Evolutionary conservation across 2,113 vertebrate species (phyloP).

Genomic region (Antechinus stuartii): DNA sequence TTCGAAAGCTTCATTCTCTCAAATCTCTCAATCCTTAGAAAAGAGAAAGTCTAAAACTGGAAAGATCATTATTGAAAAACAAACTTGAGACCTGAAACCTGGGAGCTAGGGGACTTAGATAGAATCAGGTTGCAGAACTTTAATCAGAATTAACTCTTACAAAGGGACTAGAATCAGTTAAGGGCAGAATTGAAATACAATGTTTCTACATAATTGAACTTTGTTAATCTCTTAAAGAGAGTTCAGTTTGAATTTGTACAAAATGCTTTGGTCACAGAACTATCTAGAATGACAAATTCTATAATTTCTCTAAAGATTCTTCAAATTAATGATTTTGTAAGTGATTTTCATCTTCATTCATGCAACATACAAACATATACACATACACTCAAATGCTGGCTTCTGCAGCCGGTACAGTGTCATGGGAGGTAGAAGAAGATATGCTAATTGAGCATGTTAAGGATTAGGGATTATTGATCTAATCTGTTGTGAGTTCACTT

Average conservation of each 20-base stretch:
- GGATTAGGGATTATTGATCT: not conserved
- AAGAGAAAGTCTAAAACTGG: not conserved
- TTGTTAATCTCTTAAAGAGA: not conserved
- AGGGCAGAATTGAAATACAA: not conserved
- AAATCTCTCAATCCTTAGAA: conserved; percentile 44
- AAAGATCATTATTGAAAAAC: not conserved
- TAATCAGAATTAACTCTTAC: not conserved
- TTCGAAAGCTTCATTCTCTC: not conserved
- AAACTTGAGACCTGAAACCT: not conserved
- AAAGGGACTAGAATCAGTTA: not conserved
- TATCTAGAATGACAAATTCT: conserved; percentile 16
- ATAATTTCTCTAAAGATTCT: not conserved
- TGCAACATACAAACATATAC: not conserved
- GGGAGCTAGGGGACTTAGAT: not conserved
- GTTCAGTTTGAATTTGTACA: not conserved
- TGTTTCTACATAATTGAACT: not conserved
- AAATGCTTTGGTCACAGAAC: not conserved
- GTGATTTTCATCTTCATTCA: not conserved
- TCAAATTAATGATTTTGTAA: not conserved
- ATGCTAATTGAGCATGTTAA: not conserved
- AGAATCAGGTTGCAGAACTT: not conserved
- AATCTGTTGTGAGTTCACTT: not conserved
- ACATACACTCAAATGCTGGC: not conserved
- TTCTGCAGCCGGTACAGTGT: rapidly evolving
- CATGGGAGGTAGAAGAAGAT: not conserved